These are phyloP conservation scores for Tenualosa ilisha DNA, from an alignment of 2,797 vertebrate species.

Conservation along the genomic window DNA sequence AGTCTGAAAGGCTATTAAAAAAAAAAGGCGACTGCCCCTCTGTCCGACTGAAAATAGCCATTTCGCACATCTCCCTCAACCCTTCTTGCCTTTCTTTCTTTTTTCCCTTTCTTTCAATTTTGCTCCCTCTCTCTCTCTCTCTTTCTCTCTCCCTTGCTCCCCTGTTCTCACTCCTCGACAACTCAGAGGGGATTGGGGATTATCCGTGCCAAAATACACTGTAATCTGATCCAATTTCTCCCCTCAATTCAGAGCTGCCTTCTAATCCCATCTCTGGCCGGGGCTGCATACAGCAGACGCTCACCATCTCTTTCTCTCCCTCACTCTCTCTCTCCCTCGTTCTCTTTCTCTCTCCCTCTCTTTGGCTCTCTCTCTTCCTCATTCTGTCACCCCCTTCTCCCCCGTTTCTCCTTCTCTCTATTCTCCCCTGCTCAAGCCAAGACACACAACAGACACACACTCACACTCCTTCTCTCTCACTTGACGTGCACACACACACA, in stretches of 20 bases:
- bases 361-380: background rate
- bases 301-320: background rate
- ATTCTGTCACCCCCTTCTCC: too few species aligned
- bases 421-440: background rate
- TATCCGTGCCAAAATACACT: conserved; percentile 54
- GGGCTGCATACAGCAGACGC: conserved; percentile 41
- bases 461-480: background rate
- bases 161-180: conserved; percentile 26
- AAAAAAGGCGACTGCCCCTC: background rate
- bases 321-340: background rate
- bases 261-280: conserved; percentile 50
- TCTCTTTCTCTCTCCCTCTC: background rate
- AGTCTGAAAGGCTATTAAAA: conserved; percentile 24
- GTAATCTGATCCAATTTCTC: conserved; percentile 58
- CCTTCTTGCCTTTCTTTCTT: background rate
- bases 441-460: too few species aligned
- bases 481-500: background rate
- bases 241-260: conserved; percentile 43
- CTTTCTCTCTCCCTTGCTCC: background rate
- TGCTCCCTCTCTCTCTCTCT: background rate
- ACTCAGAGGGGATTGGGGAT: conserved; percentile 41
- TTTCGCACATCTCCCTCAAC: background rate
- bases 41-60: background rate
- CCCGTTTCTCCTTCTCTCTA: background rate
- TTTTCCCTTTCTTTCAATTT: background rate